These are phyloP conservation scores for Heliconius ismenius DNA, from an alignment of 2,888 invertebrate species.

Conservation along the genomic window DNA sequence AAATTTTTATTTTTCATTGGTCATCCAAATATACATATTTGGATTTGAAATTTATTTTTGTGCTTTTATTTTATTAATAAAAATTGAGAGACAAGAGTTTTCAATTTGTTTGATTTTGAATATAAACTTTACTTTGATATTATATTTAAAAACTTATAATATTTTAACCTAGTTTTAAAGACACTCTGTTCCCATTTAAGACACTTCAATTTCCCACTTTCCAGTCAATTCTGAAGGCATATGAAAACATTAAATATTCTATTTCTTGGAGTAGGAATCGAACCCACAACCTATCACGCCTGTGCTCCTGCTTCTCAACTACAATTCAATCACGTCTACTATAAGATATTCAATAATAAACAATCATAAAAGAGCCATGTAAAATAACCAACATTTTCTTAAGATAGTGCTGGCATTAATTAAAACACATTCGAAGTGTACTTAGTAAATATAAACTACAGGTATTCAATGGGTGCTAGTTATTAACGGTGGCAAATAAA, in stretches of 20 bases:
- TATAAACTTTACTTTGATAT: too few relatives aligned
- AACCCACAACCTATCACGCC: neutral
- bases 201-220: neutral
- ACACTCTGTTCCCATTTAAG: too few relatives aligned
- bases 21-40: neutral
- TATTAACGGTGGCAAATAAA: neutral
- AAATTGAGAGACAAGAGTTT: neutral
- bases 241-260: neutral
- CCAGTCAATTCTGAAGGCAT: neutral
- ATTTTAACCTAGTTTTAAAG: neutral
- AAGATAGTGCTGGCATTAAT: neutral
- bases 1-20: neutral
- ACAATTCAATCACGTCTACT: neutral
- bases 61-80: neutral
- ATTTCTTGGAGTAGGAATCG: neutral
- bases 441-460: neutral
- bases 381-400: neutral
- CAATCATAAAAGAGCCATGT: neutral
- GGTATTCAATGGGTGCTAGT: conserved; percentile 1
- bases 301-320: neutral
- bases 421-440: conserved; percentile 2
- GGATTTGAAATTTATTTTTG: neutral
- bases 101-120: too few relatives aligned
- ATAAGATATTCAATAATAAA: neutral
- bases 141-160: too few relatives aligned